phyloP scores from a whole-genome alignment of 2,113 vertebrate species.

The Tragulus kanchil region DNA sequence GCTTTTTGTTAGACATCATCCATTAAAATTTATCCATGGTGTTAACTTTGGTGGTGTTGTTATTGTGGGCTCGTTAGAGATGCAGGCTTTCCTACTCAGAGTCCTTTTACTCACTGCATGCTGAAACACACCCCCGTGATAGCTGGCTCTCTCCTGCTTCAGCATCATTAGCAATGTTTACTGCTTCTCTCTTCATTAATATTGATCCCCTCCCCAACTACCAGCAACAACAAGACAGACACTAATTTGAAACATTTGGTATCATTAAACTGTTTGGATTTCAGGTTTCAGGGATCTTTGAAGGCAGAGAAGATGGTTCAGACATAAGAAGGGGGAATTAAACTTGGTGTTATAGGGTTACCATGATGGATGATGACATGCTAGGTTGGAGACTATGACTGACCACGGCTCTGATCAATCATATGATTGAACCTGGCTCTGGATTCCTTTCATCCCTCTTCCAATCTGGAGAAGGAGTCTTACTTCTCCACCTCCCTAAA shows the following conservation, averaged over 20 bases:
- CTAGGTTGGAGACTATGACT: not conserved
- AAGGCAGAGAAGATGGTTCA: constrained; percentile 74
- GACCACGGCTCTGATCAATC: not conserved
- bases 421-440: not conserved
- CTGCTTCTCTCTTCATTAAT: constrained; percentile 89
- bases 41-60: constrained; percentile 88
- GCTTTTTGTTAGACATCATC: constrained; percentile 91
- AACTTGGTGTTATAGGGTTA: not conserved
- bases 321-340: constrained; percentile 45
- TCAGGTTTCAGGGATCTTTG: constrained; percentile 74
- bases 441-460: not conserved
- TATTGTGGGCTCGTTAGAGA: constrained; percentile 87
- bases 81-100: constrained; percentile 83
- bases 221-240: constrained; percentile 83
- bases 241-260: constrained; percentile 85
- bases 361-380: not conserved
- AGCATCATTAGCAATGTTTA: constrained; percentile 87
- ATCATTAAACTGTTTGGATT: constrained; percentile 86
- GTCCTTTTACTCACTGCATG: constrained; percentile 84
- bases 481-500: not conserved
- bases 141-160: constrained; percentile 81
- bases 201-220: constrained; percentile 86
- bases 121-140: constrained; percentile 64
- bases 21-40: constrained; percentile 93
- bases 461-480: not conserved